phyloP scores from a whole-genome alignment of 2,113 vertebrate species.

The Prionailurus viverrinus region DNA sequence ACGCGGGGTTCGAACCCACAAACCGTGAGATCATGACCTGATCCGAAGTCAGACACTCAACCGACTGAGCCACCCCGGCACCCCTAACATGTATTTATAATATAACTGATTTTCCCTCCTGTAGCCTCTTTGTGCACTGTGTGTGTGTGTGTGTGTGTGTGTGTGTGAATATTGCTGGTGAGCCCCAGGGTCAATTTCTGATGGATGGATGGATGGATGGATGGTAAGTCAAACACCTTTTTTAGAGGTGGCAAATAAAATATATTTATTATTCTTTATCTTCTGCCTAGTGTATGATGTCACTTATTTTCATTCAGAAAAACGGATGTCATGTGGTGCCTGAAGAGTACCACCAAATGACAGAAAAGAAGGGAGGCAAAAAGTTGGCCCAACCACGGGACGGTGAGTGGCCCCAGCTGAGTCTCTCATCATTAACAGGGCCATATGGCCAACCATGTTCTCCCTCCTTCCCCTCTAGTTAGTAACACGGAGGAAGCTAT shows the following conservation, averaged over 20 bases:
- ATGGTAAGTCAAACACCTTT: constrained; percentile 77
- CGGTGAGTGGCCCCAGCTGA: constrained; percentile 79
- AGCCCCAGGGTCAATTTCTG: constrained; percentile 80
- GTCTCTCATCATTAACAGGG: constrained; percentile 49
- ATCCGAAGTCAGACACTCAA: too few relatives aligned
- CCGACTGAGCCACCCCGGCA: too few relatives aligned
- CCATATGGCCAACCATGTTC: constrained; percentile 67
- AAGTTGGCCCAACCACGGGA: constrained; percentile 76
- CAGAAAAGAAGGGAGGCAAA: constrained; percentile 70
- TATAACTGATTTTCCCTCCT: constrained; percentile 75
- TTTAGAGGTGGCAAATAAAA: constrained; percentile 86
- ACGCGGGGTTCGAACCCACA: too few relatives aligned
- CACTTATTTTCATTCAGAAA: constrained; percentile 90
- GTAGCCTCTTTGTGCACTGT: not conserved
- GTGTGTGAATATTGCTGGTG: constrained; percentile 65
- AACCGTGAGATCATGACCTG: too few relatives aligned
- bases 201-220: constrained; percentile 87
- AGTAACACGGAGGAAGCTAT: constrained; percentile 57
- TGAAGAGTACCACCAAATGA: constrained; percentile 82
- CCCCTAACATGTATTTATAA: constrained; percentile 58
- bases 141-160: not conserved
- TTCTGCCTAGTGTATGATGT: constrained; percentile 82
- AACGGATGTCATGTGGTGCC: constrained; percentile 83
- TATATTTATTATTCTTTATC: constrained; percentile 90
- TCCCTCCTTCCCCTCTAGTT: constrained; percentile 65